Evolutionary conservation across 2,888 invertebrate species (phyloP).

Genomic region (Caprella mutica): DNA sequence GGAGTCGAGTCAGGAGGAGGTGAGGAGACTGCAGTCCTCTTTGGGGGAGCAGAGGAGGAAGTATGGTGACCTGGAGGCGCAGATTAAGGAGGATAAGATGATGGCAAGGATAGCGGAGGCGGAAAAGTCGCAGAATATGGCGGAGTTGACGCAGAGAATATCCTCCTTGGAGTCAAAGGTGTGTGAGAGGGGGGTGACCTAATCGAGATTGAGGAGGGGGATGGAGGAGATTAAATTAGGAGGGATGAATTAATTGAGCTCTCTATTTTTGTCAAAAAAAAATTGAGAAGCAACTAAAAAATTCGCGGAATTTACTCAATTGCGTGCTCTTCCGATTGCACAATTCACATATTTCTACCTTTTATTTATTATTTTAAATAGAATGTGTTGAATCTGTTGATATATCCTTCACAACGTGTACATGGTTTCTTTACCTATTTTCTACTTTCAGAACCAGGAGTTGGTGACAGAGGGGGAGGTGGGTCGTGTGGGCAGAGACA

Average conservation of each 20-base stretch:
- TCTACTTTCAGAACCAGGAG: slow-evolving; percentile 77
- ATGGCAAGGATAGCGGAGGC: slow-evolving; percentile 86
- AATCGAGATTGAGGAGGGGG: too few relatives aligned
- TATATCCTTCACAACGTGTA: slow-evolving; percentile 16
- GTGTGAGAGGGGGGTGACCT: too few relatives aligned
- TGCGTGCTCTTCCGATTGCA: too few relatives aligned
- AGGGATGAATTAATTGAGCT: too few relatives aligned
- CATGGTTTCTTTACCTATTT: slow-evolving; percentile 18
- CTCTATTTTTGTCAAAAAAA: too few relatives aligned
- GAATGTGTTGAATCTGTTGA: slow-evolving; percentile 5
- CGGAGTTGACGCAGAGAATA: slow-evolving; percentile 84
- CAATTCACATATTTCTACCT: too few relatives aligned
- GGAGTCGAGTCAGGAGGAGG: slow-evolving; percentile 59
- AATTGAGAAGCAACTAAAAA: too few relatives aligned
- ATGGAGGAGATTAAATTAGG: too few relatives aligned
- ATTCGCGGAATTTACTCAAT: too few relatives aligned
- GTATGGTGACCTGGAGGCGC: slow-evolving; percentile 52
- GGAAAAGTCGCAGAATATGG: slow-evolving; percentile 84
- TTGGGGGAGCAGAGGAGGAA: slow-evolving; percentile 73
- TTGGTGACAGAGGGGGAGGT: slow-evolving; percentile 86
- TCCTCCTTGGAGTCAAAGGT: slow-evolving; percentile 86
- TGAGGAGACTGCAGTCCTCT: slow-evolving; percentile 62
- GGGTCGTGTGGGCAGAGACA: slow-evolving; percentile 70
- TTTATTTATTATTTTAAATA: too few relatives aligned
- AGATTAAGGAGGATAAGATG: slow-evolving; percentile 81